Conservation (phyloP, 1,140 invertebrate species). For the Gryllus bimaculatus region DNA sequence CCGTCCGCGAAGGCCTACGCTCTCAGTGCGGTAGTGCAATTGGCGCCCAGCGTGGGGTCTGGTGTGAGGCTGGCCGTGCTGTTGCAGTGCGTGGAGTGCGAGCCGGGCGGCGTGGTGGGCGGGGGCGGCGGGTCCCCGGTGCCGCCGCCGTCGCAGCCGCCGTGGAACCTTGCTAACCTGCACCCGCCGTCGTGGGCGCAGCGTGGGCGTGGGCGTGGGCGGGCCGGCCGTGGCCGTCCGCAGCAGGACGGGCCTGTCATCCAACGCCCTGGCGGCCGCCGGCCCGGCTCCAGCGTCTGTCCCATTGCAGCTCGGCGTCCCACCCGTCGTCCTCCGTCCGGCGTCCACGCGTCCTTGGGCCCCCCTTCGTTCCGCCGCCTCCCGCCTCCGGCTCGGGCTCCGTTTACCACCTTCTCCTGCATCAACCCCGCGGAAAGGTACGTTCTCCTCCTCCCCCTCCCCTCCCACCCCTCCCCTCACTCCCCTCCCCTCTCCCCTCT, state of each 20-base stretch:
- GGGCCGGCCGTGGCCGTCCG: slow-evolving; percentile 18
- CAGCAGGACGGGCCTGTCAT: slow-evolving; percentile 62
- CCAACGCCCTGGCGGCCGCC: slow-evolving; percentile 40
- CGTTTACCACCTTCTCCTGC: slow-evolving; percentile 73
- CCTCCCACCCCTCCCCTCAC: neutral
- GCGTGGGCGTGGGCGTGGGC: neutral
- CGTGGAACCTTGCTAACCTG: slow-evolving; percentile 55
- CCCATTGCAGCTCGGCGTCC: slow-evolving; percentile 31
- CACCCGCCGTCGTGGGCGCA: slow-evolving; percentile 44
- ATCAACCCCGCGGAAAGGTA: slow-evolving; percentile 65
- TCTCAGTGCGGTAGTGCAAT: too few species aligned
- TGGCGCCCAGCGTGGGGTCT: too few species aligned
- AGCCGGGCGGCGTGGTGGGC: slow-evolving; percentile 2
- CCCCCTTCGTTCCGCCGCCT: slow-evolving; percentile 42
- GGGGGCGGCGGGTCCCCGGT: too few species aligned
- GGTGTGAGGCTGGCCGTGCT: too few species aligned
- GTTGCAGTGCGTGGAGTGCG: slow-evolving; percentile 12
- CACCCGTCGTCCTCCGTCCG: slow-evolving; percentile 70
- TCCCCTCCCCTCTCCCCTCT: neutral
- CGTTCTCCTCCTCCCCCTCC: slow-evolving; percentile 28
- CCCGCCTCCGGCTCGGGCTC: slow-evolving; percentile 31
- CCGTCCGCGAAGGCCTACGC: too few species aligned
- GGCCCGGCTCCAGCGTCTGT: slow-evolving; percentile 51
- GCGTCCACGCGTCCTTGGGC: too few species aligned
- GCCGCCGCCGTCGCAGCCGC: neutral